phyloP scores from a whole-genome alignment of 2,797 vertebrate genomes.

The Pygocentrus nattereri region DNA sequence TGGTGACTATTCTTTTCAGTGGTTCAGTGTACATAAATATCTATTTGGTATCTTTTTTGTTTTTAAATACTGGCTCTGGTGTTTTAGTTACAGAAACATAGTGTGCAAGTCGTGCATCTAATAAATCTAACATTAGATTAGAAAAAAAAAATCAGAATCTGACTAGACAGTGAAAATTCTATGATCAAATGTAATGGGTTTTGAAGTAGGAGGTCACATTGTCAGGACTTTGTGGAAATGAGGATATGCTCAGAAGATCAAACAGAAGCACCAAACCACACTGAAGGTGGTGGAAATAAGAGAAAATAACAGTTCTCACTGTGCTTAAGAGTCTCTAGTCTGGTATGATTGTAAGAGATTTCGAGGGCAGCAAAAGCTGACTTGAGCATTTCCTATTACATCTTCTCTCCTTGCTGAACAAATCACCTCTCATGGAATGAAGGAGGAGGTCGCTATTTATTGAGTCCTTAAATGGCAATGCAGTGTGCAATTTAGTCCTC shows the following conservation, averaged over 20 bases:
- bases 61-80: constrained; percentile 9
- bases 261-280: constrained; percentile 56
- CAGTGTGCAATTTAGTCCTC: constrained; percentile 15
- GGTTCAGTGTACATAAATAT: constrained; percentile 2
- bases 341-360: constrained; percentile 34
- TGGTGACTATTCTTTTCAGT: not conserved
- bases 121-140: not conserved
- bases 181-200: constrained; percentile 42
- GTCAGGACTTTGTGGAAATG: constrained; percentile 71
- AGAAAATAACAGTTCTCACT: constrained; percentile 51
- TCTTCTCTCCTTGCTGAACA: constrained; percentile 21
- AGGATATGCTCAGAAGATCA: constrained; percentile 63
- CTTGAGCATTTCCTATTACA: constrained; percentile 23
- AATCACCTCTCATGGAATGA: constrained; percentile 28
- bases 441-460: constrained; percentile 29
- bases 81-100: not conserved
- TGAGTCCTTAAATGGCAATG: not conserved
- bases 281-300: constrained; percentile 41
- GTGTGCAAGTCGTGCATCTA: not conserved
- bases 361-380: constrained; percentile 28
- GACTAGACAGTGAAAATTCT: constrained; percentile 35
- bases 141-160: constrained; percentile 19
- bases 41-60: constrained; percentile 6
- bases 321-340: constrained; percentile 42
- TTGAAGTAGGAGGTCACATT: constrained; percentile 64